Conservation (phyloP, 2,888 invertebrate genomes). For the Mythimna vitellina region DNA sequence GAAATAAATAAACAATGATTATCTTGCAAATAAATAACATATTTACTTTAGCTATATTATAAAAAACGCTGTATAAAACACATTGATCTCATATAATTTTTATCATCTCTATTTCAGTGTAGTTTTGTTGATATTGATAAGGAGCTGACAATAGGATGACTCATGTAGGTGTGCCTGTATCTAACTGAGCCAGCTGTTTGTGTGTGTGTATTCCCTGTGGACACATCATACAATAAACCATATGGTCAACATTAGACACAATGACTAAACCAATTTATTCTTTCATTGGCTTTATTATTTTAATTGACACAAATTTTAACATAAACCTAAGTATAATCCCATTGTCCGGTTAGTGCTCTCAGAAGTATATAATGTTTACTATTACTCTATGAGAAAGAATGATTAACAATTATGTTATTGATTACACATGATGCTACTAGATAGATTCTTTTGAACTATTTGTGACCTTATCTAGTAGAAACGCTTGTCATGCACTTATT, state of each 20-base stretch:
- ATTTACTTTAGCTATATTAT: background rate
- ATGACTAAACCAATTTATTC: conserved; percentile 67
- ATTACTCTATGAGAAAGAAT: too few species aligned
- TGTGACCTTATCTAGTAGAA: background rate
- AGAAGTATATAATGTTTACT: conserved; percentile 4
- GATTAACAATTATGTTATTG: too few species aligned
- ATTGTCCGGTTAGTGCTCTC: conserved; percentile 3
- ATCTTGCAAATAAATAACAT: background rate
- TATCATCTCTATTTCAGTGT: conserved; percentile 30
- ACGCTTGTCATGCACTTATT: background rate
- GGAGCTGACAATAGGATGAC: conserved; percentile 78
- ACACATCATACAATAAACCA: conserved; percentile 62
- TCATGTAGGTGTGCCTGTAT: conserved; percentile 85
- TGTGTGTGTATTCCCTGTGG: conserved; percentile 64
- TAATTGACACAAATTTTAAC: conserved; percentile 60
- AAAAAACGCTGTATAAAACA: conserved; percentile 7
- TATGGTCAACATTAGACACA: conserved; percentile 59
- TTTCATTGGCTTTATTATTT: conserved; percentile 63
- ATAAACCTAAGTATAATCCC: conserved; percentile 43
- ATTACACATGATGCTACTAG: background rate
- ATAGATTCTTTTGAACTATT: background rate
- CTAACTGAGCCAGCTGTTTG: conserved; percentile 55
- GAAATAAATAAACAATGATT: background rate
- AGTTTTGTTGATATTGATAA: conserved; percentile 66
- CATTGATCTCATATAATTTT: background rate